Evolutionary conservation across 2,113 vertebrate genomes (phyloP), one percentile per base, ranked within the genome.

Genomic region (Beaufortia kweichowensis): DNA sequence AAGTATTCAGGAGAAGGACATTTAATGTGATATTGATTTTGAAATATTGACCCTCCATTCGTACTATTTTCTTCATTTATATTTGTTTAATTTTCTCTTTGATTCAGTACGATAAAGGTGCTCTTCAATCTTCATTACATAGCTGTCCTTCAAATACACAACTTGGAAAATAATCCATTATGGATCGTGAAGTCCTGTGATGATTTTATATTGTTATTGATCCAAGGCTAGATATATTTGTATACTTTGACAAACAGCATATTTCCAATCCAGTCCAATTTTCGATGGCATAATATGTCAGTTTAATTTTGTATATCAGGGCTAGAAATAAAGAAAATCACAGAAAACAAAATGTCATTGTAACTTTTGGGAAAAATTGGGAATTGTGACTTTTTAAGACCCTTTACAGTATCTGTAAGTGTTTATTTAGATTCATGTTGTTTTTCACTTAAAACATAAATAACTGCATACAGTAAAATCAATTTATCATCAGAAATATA

Each of bases 111-210:
- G n/a, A n/a, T n/a, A n/a, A n/a, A n/a, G n/a, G n/a, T n/a, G n/a
- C n/a, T n/a, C n/a, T n/a, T n/a, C n/a, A 66, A 39, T 66, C 19
- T 66, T 66, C 41, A 46, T 46, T 46, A 46, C 39, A 46, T 7
- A 46, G 24, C 17, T 48, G 64, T 41, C 41, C 64, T 66, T 46
- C 35, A 66, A 66, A 66, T 23, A 26, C 15, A 19, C 39, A 66
- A 46, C 21, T 15, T 46, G 39, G 26, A 66, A 43, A 43, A 66
- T 43, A 23, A 66, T 24, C 46, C 23, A 48, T 66, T 46, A 48
- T 66, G 24, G 46, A 28, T 60, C 70, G 35, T 53, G 73, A 80
- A 56, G 41, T 68, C 59, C 80, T 24, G 3, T 81, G 56, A 73
- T 59, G 23, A 1, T 81, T 46, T 66, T 28, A 26, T 33, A 33